These are phyloP conservation scores for Trimorus sp. DNA, from an alignment of 2,888 invertebrate genomes.

Conservation along the genomic window DNA sequence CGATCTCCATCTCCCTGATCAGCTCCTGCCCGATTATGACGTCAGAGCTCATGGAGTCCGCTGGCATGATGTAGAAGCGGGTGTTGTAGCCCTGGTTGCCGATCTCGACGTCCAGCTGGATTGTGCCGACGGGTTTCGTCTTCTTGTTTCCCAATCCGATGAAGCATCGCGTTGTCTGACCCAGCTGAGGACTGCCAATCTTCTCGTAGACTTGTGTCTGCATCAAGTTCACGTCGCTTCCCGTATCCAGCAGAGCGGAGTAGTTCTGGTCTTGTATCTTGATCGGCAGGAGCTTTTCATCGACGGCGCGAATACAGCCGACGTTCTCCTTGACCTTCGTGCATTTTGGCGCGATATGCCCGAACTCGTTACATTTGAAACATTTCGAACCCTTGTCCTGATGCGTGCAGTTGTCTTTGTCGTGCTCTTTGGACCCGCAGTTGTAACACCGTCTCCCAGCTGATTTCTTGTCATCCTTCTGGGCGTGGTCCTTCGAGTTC, in stretches of 20 bases:
- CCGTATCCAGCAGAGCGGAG: slow-evolving; percentile 44
- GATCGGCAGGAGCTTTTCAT: not conserved
- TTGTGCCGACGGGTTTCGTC: slow-evolving; percentile 6
- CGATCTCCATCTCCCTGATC: slow-evolving; percentile 30
- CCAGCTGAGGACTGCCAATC: slow-evolving; percentile 26
- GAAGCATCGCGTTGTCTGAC: not conserved
- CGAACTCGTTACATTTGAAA: slow-evolving; percentile 61
- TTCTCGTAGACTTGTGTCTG: slow-evolving; percentile 23
- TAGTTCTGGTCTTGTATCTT: slow-evolving; percentile 17
- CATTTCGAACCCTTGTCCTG: slow-evolving; percentile 64
- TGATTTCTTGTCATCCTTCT: too few species aligned
- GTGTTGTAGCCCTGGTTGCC: slow-evolving; percentile 26
- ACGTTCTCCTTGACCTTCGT: not conserved
- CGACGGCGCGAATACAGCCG: not conserved
- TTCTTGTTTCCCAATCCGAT: slow-evolving; percentile 21
- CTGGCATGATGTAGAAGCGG: slow-evolving; percentile 26
- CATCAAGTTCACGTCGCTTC: slow-evolving; percentile 54
- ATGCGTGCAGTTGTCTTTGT: not conserved
- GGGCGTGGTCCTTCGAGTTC: too few species aligned
- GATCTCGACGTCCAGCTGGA: slow-evolving; percentile 13
- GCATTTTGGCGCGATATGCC: slow-evolving; percentile 44
- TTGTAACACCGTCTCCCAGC: not conserved
- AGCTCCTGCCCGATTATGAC: slow-evolving; percentile 37
- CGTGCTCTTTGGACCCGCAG: slow-evolving; percentile 50
- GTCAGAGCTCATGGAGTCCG: slow-evolving; percentile 18